phyloP scores from a whole-genome alignment of 2,113 vertebrate species.

The Ptychochromis oligacanthus region DNA sequence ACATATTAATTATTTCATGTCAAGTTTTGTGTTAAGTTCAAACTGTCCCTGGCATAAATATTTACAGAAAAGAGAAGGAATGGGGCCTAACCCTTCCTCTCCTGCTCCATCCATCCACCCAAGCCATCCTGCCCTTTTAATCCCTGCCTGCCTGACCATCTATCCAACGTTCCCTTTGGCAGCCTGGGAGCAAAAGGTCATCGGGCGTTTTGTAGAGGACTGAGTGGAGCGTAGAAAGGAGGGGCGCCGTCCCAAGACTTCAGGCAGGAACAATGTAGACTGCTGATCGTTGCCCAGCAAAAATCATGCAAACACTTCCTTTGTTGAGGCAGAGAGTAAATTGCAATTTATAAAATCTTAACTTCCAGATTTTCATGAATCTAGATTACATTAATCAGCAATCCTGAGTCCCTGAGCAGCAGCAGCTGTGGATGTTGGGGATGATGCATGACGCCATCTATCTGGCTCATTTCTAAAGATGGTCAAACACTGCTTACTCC shows the following conservation, averaged over 20 bases:
- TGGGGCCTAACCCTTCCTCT: not conserved
- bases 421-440: not conserved
- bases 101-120: not conserved
- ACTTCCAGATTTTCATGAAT: not conserved
- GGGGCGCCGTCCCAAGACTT: not conserved
- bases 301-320: not conserved
- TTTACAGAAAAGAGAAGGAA: slow-evolving; percentile 2
- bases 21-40: not conserved
- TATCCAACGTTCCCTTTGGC: not conserved
- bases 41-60: slow-evolving; percentile 11
- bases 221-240: not conserved
- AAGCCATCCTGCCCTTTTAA: not conserved
- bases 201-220: not conserved
- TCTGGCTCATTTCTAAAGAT: not conserved
- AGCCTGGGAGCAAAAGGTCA: slow-evolving; percentile 51
- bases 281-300: not conserved
- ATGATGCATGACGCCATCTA: not conserved
- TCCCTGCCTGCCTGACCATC: not conserved
- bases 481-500: slow-evolving; percentile 16
- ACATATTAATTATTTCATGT: slow-evolving; percentile 13
- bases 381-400: not conserved
- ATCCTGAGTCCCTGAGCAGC: not conserved
- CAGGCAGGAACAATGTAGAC: not conserved
- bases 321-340: not conserved
- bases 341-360: not conserved